Evolutionary conservation across 1,140 invertebrate species (phyloP).

Genomic region (Temnothorax nylanderi): DNA sequence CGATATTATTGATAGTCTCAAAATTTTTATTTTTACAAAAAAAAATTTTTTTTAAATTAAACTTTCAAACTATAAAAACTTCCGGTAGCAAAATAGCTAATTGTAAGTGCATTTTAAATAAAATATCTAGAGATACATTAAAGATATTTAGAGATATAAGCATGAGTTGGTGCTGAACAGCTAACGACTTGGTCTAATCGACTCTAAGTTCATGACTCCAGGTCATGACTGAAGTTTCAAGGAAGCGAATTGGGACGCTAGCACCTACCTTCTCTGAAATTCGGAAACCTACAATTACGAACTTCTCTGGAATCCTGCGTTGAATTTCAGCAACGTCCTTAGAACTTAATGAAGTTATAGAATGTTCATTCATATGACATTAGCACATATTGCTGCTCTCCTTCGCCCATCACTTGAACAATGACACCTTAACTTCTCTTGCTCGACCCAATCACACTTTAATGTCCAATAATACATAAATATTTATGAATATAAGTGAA

Average conservation of each 20-base stretch:
- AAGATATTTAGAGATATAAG: neutral
- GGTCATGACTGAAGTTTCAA: conserved; percentile 28
- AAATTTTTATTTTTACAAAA: neutral
- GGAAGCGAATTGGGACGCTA: conserved; percentile 12
- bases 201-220: conserved; percentile 33
- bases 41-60: neutral
- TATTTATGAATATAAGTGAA: neutral
- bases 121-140: neutral
- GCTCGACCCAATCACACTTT: neutral
- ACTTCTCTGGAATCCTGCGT: conserved; percentile 16
- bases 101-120: neutral
- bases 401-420: neutral
- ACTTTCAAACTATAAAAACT: neutral
- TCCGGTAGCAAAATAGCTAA: neutral
- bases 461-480: neutral
- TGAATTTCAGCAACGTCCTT: conserved; percentile 29
- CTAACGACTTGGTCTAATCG: conserved; percentile 39
- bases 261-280: conserved; percentile 30
- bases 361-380: conserved; percentile 4
- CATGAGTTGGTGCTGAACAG: neutral
- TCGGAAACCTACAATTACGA: conserved; percentile 41
- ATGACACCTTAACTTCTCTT: neutral
- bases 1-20: neutral
- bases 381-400: neutral
- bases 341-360: conserved; percentile 15